These are phyloP conservation scores for Coendou prehensilis DNA, from an alignment of 2,797 vertebrate species.

Conservation along the genomic window DNA sequence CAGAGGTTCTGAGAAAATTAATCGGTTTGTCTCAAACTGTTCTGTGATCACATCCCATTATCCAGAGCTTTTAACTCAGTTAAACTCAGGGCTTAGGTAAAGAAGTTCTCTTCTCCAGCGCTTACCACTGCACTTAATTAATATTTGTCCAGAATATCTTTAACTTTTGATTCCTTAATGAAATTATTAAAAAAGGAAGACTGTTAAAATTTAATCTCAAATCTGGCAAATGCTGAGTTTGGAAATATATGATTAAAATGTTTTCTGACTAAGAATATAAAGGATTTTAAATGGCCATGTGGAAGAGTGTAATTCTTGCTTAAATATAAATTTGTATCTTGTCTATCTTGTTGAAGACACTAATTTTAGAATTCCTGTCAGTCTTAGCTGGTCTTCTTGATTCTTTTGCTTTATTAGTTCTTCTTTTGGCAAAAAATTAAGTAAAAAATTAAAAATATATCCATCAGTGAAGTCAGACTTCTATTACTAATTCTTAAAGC, in stretches of 20 bases:
- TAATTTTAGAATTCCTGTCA: constrained; percentile 34
- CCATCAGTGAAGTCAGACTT: neutral
- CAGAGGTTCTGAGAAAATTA: neutral
- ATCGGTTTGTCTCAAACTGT: neutral
- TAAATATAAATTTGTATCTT: neutral
- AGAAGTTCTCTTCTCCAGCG: neutral
- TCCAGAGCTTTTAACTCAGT: neutral
- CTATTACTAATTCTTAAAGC: neutral
- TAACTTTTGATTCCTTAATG: constrained; percentile 16
- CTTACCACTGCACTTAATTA: neutral
- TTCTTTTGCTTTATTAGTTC: neutral
- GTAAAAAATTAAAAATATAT: neutral
- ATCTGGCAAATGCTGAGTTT: constrained; percentile 8
- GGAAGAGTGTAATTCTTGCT: neutral
- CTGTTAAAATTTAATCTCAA: constrained; percentile 18
- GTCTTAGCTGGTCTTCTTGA: neutral
- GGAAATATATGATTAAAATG: neutral
- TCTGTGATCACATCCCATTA: neutral
- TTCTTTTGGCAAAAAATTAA: neutral
- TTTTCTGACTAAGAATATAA: neutral
- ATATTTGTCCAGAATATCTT: neutral
- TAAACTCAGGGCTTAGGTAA: neutral
- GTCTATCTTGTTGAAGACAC: neutral
- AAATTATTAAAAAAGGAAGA: neutral
- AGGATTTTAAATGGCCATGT: neutral